Evolutionary conservation across 1,140 invertebrate species (phyloP), one percentile per base, ranked within the genome.

Genomic region (Diorhabda sublineata): DNA sequence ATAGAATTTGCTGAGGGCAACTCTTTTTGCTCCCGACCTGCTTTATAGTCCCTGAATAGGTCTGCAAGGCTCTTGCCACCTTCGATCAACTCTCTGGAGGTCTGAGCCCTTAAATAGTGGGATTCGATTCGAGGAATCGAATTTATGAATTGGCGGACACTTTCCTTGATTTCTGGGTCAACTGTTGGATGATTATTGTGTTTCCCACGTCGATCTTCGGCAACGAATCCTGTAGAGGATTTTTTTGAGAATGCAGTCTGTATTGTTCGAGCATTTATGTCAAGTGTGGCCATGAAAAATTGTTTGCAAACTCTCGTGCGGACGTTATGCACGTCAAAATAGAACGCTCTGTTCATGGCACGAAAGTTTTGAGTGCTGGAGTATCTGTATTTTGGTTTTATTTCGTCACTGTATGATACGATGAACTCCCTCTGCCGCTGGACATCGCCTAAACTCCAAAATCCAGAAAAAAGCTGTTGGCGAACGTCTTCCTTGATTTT

Each of bases 31-130:
- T 74, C 52, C 41, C 62, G 59, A 2, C 64, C 43, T 11, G 42
- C 42, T 45, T 69, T 74, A 70, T 67, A 77, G 57, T 72, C n/a
- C n/a, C n/a, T n/a, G n/a, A n/a, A n/a, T n/a, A n/a, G n/a, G n/a
- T n/a, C n/a, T n/a, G n/a, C n/a, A n/a, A n/a, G n/a, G n/a, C n/a
- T n/a, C n/a, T n/a, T n/a, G n/a, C n/a, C n/a, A n/a, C n/a, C n/a
- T n/a, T n/a, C n/a, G n/a, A n/a, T n/a, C n/a, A n/a, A n/a, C n/a
- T n/a, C n/a, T n/a, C n/a, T n/a, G n/a, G n/a, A 71, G 42, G 77
- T 75, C 58, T 73, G 57, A 52, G 63, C 65, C 52, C 78, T 66
- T 42, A 70, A 67, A 68, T 81, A 81, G 69, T 82, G 80, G 5
- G 76, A 80, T 42, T 78, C 77, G 3, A 77, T 73, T 61, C 74